Base-by-base conservation (phyloP, 2,888 invertebrate genomes). In the Amphipyra berbera region DNA sequence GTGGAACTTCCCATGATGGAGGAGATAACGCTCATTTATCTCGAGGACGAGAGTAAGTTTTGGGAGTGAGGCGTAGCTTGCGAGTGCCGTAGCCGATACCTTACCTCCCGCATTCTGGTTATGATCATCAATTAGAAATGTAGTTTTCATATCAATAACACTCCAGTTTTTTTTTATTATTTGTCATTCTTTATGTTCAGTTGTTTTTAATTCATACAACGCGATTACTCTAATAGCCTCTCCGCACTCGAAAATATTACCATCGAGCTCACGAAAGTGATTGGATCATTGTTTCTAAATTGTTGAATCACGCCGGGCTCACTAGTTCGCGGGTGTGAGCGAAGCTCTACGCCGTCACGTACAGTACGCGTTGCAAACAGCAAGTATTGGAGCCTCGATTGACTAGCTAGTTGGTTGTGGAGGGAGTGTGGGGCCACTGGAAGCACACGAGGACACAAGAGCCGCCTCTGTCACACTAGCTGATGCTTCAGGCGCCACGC, bases 1-100 rank as follows among this genome's bases (percentile, higher is more conserved):
- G 97, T 97, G 97, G 97, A 97, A 96, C 97, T 97, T 96, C 97
- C 97, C 95, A 97, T 97, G 97, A 97, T 97, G 97, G 97, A 97
- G 97, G 97, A 97, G 96, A 97, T 97, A 95, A 97, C 97, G 95
- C 97, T 97, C 96, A 97, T 97, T 96, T 97, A 97, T 97, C 97
- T 97, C 97, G 97, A 97, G 97, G 97, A 97, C 97, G 96, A 96
- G 95, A 95, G 96, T 96, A 96, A 96, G 96, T 96, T 93, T 90
- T 93, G 95, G 95, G 95, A 95, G 95, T 94, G 95, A 94, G 95
- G 95, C 93, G 95, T 96, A 96, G 96, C 96, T 96, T 96, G 96
- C 96, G 96, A 95, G 95, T 96, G 96, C 95, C 90, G 95, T 95
- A 95, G 95, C 93, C 90, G 91, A 93, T 92, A 91, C 95, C 93